Conservation (phyloP, 2,113 vertebrate species). For the Pachycephala philippinensis region DNA sequence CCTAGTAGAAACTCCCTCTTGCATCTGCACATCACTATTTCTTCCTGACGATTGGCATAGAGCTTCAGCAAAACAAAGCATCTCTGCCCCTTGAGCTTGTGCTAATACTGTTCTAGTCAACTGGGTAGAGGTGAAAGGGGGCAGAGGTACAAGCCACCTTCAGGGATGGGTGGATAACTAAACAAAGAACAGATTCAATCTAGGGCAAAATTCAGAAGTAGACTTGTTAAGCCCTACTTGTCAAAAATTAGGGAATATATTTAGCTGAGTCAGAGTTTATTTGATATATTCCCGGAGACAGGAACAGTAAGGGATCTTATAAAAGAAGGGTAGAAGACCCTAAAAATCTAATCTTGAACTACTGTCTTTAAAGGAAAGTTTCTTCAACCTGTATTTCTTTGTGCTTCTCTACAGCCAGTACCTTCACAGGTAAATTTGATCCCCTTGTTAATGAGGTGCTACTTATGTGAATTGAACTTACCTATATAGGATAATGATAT, state of each 20-base stretch:
- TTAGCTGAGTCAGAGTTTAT: neutral
- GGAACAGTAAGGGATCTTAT: neutral
- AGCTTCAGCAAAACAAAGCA: neutral
- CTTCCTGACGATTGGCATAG: neutral
- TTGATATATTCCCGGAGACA: neutral
- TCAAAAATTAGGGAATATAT: neutral
- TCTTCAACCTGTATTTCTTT: neutral
- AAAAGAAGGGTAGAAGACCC: neutral
- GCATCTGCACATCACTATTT: neutral
- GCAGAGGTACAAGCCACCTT: neutral
- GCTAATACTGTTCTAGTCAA: neutral
- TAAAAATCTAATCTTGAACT: neutral
- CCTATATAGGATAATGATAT: neutral
- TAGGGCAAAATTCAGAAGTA: neutral
- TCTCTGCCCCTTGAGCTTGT: neutral
- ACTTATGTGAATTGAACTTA: neutral
- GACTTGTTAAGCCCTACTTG: neutral
- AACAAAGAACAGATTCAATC: neutral
- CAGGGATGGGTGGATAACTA: neutral
- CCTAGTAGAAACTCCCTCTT: neutral
- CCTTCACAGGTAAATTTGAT: neutral
- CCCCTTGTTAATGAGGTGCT: neutral
- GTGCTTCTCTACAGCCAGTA: neutral
- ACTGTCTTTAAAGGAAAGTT: neutral
- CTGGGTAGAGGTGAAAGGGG: neutral